phyloP scores from a whole-genome alignment of 2,888 invertebrate genomes.

The Seira ritae region DNA sequence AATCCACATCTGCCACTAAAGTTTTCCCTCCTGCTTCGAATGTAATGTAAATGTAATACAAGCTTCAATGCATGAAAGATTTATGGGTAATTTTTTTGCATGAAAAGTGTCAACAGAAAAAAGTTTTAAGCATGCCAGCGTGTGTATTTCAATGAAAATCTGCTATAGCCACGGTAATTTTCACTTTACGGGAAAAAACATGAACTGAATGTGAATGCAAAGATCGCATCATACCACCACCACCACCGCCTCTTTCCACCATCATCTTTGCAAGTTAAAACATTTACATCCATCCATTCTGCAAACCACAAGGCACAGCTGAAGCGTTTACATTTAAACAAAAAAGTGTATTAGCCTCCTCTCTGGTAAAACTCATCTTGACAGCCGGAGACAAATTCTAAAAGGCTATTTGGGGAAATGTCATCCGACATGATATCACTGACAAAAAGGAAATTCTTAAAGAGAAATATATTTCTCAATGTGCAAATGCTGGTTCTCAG shows the following conservation, averaged over 20 bases:
- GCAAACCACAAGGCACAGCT: not conserved
- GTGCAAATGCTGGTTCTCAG: slow-evolving; percentile 11
- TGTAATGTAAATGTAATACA: not conserved
- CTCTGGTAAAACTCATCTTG: slow-evolving; percentile 12
- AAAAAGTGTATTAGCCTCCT: not conserved
- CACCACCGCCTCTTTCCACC: not conserved
- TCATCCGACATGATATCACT: slow-evolving; percentile 32
- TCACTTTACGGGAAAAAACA: not conserved
- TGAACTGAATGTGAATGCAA: slow-evolving; percentile 3
- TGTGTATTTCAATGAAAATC: not conserved
- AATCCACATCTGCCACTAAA: not conserved
- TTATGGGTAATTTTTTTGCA: not conserved
- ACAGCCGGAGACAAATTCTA: slow-evolving; percentile 38
- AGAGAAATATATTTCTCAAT: slow-evolving; percentile 27
- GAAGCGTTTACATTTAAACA: slow-evolving; percentile 7
- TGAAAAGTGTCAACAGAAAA: not conserved
- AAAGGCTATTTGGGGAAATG: slow-evolving; percentile 38
- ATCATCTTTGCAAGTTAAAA: no score
- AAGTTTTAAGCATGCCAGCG: not conserved
- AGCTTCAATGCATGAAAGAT: not conserved
- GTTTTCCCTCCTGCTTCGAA: not conserved
- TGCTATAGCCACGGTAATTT: not conserved
- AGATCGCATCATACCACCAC: not conserved
- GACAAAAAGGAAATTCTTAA: slow-evolving; percentile 32
- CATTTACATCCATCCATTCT: not conserved